A percentile compares a stretch with the other conserved stretches of the same genome.
Evolutionary conservation across 2,888 invertebrate species (phyloP).

Genomic region (Gastracanthus pulcherrimus): DNA sequence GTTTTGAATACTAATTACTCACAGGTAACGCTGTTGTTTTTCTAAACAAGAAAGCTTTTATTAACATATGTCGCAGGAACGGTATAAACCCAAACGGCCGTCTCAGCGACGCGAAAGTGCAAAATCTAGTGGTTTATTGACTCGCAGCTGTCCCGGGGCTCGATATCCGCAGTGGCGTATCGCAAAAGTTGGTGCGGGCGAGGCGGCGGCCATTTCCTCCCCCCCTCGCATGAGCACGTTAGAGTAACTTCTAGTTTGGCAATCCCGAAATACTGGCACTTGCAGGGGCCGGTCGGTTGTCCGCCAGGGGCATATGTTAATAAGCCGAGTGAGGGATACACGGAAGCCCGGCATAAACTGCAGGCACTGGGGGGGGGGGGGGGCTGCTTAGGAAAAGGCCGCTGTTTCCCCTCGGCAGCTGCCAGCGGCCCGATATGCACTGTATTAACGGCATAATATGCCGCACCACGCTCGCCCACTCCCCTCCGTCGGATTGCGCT

Average conservation of each 20-base stretch:
- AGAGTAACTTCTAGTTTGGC: constrained; percentile 64
- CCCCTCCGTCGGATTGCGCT: no score
- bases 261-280: constrained; percentile 68
- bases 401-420: constrained; percentile 59
- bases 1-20: no score
- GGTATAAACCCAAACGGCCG: no score
- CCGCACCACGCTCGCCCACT: constrained; percentile 69
- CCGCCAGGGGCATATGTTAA: constrained; percentile 67
- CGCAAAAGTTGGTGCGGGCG: constrained; percentile 16
- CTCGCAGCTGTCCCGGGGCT: not conserved
- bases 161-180: not conserved
- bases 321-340: constrained; percentile 60
- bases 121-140: not conserved
- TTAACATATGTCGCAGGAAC: no score
- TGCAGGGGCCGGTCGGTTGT: constrained; percentile 55
- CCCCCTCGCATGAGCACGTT: constrained; percentile 56
- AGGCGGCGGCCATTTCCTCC: constrained; percentile 1
- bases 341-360: constrained; percentile 1
- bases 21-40: no score
- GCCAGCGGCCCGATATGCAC: constrained; percentile 73
- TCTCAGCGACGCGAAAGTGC: not conserved
- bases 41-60: no score
- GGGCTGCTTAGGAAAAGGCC: not conserved
- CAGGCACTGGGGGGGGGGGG: not conserved
- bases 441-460: constrained; percentile 74